Evolutionary conservation across 2,888 invertebrate species (phyloP), one percentile per base, ranked within the genome.

Genomic region (Acanthococcus lagerstroemiae): DNA sequence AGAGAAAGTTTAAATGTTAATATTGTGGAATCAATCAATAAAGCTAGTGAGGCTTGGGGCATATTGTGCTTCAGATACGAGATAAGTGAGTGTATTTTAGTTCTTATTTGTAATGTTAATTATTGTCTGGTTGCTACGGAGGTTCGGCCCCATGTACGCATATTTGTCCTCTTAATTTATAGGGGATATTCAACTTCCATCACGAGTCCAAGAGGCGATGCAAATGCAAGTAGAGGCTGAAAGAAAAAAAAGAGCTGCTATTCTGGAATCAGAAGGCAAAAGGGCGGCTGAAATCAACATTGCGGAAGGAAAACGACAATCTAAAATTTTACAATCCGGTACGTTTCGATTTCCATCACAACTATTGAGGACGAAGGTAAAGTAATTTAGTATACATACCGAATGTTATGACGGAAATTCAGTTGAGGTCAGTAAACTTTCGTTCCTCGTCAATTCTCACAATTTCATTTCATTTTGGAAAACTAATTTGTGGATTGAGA

Each of bases 191-290:
- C 65, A 72, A 52, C 79, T 95, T 69, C 99, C 99, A 0, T 78
- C 82, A 0, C 84, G 95, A 72, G 90, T 99, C 1, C 93, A 96
- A 74, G 96, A 97, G 77, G 99, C 99, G 0, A 99, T 99, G 99
- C 99, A 99, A 78, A 96, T 97, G 95, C 99, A 99, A 80, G 99
- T 99, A 0, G 97, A 99, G 78, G 99, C 99, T 0, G 99, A 99
- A 76, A 79, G 99, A 65, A 87, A 88, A 74, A 99, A 99, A 76
- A 81, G 99, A 70, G 99, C 99, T 0, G 89, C 94, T 17, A 90
- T 99, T 73, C 80, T 99, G 69, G 96, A 99, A 76, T 97, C 97
- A 0, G 99, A 99, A 79, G 96, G 96, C 75, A 82, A 86, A 9
- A 80, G 91, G 25, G 88, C 88, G 70, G 90, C 91, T 0, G 94